A percentile compares a stretch with the other conserved stretches of the same genome.
phyloP scores from a whole-genome alignment of 2,797 vertebrate species.

The Danionella dracula region DNA sequence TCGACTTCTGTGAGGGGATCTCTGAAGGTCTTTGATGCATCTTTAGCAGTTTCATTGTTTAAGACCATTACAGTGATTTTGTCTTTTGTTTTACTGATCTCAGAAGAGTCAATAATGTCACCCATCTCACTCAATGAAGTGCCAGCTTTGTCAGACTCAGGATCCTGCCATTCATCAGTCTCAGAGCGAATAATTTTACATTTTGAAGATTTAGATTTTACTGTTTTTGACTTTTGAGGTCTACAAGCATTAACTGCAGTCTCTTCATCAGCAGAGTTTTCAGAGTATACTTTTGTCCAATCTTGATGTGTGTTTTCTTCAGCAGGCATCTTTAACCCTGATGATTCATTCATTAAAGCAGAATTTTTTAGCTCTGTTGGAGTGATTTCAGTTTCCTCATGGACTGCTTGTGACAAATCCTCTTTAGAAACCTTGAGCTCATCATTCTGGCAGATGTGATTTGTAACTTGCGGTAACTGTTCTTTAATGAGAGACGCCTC shows the following conservation, averaged over 20 bases:
- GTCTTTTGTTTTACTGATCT: not conserved
- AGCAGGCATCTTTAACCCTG: no score
- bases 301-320: no score
- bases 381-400: no score
- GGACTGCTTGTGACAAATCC: not conserved
- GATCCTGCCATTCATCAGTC: not conserved
- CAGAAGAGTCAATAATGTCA: not conserved
- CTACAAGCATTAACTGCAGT: no score
- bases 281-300: no score
- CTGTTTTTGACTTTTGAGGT: no score
- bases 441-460: conserved; percentile 42
- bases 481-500: conserved; percentile 57
- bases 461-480: conserved; percentile 64
- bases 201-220: no score
- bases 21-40: conserved; percentile 20
- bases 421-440: conserved; percentile 24
- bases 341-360: conserved; percentile 13
- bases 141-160: not conserved
- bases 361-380: conserved; percentile 8
- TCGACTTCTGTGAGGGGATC: conserved; percentile 24
- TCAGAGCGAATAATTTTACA: not conserved
- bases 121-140: not conserved
- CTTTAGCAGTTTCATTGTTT: conserved; percentile 9
- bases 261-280: not conserved
- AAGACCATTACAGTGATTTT: conserved; percentile 5